These are phyloP conservation scores for Babylonia areolata DNA, from an alignment of 1,140 invertebrate species.

Conservation along the genomic window DNA sequence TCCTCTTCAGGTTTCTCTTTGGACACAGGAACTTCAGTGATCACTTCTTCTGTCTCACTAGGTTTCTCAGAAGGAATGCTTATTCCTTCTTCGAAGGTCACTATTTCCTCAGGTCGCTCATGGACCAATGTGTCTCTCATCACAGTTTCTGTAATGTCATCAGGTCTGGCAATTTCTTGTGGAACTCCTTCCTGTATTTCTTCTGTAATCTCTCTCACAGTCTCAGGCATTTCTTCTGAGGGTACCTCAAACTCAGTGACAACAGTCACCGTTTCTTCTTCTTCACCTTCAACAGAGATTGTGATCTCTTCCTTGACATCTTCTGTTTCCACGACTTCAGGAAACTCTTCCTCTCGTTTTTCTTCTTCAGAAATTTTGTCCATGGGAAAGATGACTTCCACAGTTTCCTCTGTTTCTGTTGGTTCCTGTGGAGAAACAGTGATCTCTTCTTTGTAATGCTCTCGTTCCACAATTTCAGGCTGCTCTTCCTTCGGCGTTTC, in stretches of 20 bases:
- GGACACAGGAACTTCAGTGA: too few species aligned
- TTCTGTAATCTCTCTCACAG: constrained; percentile 16
- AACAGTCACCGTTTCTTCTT: not conserved
- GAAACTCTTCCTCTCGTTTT: not conserved
- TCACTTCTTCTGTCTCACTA: not conserved
- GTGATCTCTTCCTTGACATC: constrained; percentile 10
- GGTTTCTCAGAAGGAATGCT: constrained; percentile 6
- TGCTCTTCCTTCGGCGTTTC: constrained; percentile 23
- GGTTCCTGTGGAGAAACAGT: constrained; percentile 28
- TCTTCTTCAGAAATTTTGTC: constrained; percentile 2
- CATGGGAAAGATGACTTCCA: not conserved
- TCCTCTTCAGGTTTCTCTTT: constrained; percentile 10
- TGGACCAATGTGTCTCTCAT: constrained; percentile 15
- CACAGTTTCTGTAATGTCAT: constrained; percentile 31
- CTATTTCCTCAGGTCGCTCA: not conserved
- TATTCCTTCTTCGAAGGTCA: not conserved
- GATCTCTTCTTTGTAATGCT: constrained; percentile 40
- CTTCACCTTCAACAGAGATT: not conserved
- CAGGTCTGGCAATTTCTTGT: constrained; percentile 19
- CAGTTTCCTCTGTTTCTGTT: not conserved
- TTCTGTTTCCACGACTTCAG: too few species aligned
- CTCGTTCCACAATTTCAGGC: constrained; percentile 8
- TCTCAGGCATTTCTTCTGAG: constrained; percentile 13
- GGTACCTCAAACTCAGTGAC: not conserved
- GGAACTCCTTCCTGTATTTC: constrained; percentile 15